Conservation (phyloP, 1,140 invertebrate species). For the Drosophila pallidifrons region DNA sequence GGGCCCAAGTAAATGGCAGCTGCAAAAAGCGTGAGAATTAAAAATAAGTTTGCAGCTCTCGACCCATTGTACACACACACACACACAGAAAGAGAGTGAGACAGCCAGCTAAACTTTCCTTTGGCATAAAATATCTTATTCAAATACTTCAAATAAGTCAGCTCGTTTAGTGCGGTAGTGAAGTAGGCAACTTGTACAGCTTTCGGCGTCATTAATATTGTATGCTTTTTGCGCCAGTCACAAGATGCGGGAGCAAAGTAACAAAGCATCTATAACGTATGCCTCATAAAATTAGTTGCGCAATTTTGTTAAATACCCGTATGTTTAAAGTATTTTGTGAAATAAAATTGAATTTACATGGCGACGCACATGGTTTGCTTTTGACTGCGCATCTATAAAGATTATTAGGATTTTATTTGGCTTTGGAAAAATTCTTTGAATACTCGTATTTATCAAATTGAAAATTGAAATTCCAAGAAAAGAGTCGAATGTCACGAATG, state of each 20-base stretch:
- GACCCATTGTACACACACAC: not conserved
- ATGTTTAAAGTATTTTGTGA: slow-evolving; percentile 1
- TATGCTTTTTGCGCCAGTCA: slow-evolving; percentile 7
- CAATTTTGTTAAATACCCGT: not conserved
- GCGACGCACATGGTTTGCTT: not conserved
- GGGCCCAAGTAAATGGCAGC: slow-evolving; percentile 64
- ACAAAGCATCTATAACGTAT: not conserved
- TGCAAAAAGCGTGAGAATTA: slow-evolving; percentile 72
- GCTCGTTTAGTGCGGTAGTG: not conserved
- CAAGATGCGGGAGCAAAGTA: not conserved
- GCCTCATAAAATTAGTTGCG: not conserved
- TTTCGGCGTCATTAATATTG: slow-evolving; percentile 29
- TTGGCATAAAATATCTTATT: slow-evolving; percentile 22
- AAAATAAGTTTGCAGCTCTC: slow-evolving; percentile 69
- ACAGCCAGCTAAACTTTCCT: not conserved
- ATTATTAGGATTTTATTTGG: slow-evolving; percentile 37
- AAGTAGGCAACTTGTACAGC: not conserved
- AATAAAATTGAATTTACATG: slow-evolving; percentile 9
- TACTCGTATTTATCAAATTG: slow-evolving; percentile 22
- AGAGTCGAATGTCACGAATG: slow-evolving; percentile 23
- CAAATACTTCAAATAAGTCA: slow-evolving; percentile 31
- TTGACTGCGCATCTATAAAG: not conserved
- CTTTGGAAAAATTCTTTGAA: slow-evolving; percentile 21
- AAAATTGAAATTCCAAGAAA: slow-evolving; percentile 43
- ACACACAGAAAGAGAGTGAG: no score